These are phyloP conservation scores for Xenops minutus DNA, from an alignment of 2,797 vertebrate genomes.

Conservation along the genomic window DNA sequence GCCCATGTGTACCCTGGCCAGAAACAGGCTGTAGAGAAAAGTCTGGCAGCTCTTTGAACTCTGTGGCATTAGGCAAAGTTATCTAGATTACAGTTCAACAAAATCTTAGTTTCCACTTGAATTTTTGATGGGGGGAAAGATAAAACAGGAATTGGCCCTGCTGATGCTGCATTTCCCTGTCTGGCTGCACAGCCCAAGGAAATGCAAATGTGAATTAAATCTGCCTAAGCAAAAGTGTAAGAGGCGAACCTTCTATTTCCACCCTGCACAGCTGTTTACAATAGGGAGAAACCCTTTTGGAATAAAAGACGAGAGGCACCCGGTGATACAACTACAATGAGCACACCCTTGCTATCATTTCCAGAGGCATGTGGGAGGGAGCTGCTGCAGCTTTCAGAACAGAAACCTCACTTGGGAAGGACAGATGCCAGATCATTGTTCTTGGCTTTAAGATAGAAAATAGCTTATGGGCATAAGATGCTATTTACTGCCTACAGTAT, in stretches of 20 bases:
- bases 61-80: background rate
- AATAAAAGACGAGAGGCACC: background rate
- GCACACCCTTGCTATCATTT: background rate
- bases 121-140: background rate
- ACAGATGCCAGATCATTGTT: slow-evolving; percentile 60
- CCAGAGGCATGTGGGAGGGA: slow-evolving; percentile 5
- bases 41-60: background rate
- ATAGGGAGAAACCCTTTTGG: background rate
- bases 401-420: slow-evolving; percentile 13
- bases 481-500: slow-evolving; percentile 32
- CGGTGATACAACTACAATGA: background rate
- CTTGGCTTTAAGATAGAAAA: slow-evolving; percentile 56
- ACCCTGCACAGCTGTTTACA: slow-evolving; percentile 4
- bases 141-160: background rate
- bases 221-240: background rate
- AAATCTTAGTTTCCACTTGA: background rate
- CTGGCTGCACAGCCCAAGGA: background rate
- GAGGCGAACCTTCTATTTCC: background rate
- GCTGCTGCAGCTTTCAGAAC: background rate
- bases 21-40: background rate
- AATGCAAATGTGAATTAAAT: background rate
- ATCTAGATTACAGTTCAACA: background rate
- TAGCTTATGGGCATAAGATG: slow-evolving; percentile 38
- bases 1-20: background rate
- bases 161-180: background rate